A percentile compares a stretch with the other conserved stretches of the same genome.
phyloP scores from a whole-genome alignment of 2,113 vertebrate genomes.

The Bungarus multicinctus region DNA sequence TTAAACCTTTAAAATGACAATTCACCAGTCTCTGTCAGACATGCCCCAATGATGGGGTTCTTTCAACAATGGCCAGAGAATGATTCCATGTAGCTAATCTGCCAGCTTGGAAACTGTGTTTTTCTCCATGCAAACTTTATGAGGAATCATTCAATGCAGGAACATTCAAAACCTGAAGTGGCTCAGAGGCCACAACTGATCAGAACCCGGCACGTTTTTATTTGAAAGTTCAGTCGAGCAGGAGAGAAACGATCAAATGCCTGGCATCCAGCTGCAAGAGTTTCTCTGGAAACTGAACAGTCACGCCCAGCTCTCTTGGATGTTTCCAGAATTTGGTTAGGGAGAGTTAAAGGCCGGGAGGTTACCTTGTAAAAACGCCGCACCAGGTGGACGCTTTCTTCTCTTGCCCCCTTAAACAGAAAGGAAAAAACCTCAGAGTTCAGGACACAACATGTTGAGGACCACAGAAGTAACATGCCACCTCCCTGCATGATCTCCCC shows the following conservation, averaged over 20 bases:
- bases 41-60: neutral
- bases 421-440: neutral
- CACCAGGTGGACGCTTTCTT: slow-evolving; percentile 92
- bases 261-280: rapidly evolving
- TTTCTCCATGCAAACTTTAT: no score
- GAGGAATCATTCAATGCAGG: neutral
- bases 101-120: no score
- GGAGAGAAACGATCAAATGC: neutral
- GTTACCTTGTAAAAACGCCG: slow-evolving; percentile 91
- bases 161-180: neutral
- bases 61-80: neutral
- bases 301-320: neutral
- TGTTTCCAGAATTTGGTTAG: neutral
- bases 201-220: neutral
- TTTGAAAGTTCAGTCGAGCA: neutral
- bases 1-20: neutral
- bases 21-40: neutral
- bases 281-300: neutral
- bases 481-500: neutral
- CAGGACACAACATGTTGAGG: neutral
- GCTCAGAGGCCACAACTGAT: neutral
- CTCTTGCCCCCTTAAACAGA: slow-evolving; percentile 87
- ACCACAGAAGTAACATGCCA: neutral
- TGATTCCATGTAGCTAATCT: neutral
- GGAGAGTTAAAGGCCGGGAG: neutral